These are phyloP conservation scores for Andrena flavipes DNA, from an alignment of 2,888 invertebrate genomes.

Conservation along the genomic window DNA sequence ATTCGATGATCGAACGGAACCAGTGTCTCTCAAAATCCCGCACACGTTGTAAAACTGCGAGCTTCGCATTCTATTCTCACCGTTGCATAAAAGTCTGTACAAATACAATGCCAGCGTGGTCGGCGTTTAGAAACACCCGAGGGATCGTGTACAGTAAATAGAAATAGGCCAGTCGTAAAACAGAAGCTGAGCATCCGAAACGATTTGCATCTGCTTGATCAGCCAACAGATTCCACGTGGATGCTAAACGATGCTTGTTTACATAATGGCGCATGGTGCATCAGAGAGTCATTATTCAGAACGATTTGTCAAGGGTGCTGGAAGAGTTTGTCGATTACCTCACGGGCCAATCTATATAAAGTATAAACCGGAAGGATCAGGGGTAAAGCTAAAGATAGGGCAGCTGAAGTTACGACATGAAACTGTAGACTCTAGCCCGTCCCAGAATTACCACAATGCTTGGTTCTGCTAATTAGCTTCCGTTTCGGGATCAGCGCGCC, in stretches of 20 bases:
- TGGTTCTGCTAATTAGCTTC: conserved; percentile 27
- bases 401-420: not conserved
- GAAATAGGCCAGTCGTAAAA: not conserved
- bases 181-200: not conserved
- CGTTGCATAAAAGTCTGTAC: too few species aligned
- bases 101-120: too few species aligned
- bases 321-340: not conserved
- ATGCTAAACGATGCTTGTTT: not conserved
- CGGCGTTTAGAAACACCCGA: not conserved
- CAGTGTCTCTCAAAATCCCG: too few species aligned
- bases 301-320: too few species aligned
- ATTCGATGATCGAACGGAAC: too few species aligned
- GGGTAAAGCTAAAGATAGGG: not conserved
- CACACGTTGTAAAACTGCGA: too few species aligned
- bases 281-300: not conserved
- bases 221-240: not conserved
- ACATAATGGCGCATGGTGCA: too few species aligned
- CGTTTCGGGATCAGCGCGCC: not conserved
- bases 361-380: not conserved
- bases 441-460: conserved; percentile 12
- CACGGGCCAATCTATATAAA: not conserved
- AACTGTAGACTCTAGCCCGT: not conserved
- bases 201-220: not conserved
- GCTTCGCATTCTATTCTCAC: too few species aligned
- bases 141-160: not conserved